phyloP scores from a whole-genome alignment of 2,888 invertebrate species.

The Lasius platythorax region DNA sequence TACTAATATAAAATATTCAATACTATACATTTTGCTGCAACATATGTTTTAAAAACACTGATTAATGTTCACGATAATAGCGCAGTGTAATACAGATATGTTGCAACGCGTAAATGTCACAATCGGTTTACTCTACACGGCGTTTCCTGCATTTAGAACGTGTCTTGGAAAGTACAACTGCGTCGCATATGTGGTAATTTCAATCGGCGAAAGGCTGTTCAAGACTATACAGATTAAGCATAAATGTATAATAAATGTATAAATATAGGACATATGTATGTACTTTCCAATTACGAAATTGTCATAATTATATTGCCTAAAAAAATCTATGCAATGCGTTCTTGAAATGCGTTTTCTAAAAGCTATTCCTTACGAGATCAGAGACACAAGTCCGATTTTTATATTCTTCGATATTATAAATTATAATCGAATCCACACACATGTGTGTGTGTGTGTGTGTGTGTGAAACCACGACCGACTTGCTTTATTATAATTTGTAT shows the following conservation, averaged over 20 bases:
- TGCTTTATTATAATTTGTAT: constrained; percentile 27
- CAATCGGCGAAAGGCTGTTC: constrained; percentile 34
- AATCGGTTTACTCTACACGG: constrained; percentile 44
- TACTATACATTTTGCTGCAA: neutral
- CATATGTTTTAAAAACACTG: neutral
- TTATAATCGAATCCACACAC: neutral
- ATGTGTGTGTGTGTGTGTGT: no score
- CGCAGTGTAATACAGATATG: constrained; percentile 41
- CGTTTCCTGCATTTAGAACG: constrained; percentile 53
- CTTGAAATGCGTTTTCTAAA: constrained; percentile 9
- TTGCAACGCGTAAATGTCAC: constrained; percentile 52
- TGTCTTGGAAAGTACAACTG: constrained; percentile 28
- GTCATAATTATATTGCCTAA: neutral
- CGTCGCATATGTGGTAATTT: constrained; percentile 24
- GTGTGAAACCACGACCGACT: constrained; percentile 18
- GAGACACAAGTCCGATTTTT: neutral
- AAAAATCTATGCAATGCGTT: neutral
- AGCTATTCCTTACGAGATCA: neutral
- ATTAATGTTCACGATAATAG: neutral
- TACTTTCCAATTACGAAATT: constrained; percentile 26
- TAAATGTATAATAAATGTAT: constrained; percentile 42
- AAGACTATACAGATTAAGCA: constrained; percentile 25
- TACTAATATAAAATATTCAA: neutral
- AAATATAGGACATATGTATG: constrained; percentile 38
- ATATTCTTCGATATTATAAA: constrained; percentile 13